Evolutionary conservation across 1,140 invertebrate species (phyloP).

Genomic region (Samia ricini): DNA sequence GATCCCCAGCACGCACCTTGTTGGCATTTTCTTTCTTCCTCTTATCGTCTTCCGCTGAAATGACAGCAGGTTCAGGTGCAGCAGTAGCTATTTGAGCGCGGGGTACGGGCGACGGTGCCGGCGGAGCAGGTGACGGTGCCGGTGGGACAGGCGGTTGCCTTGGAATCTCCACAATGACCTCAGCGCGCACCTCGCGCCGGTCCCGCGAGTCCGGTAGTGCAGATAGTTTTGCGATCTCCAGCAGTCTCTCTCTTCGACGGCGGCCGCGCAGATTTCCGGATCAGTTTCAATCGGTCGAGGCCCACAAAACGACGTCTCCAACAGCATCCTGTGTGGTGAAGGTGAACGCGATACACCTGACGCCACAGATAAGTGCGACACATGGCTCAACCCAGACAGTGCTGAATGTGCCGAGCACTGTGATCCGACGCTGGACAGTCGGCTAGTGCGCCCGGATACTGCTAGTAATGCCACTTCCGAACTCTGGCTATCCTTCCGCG

Average conservation of each 20-base stretch:
- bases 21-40: slow-evolving; percentile 54
- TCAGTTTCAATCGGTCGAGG: slow-evolving; percentile 83
- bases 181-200: slow-evolving; percentile 56
- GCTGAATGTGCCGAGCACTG: slow-evolving; percentile 80
- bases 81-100: not conserved
- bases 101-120: slow-evolving; percentile 3
- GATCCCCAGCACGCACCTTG: slow-evolving; percentile 48
- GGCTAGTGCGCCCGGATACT: slow-evolving; percentile 89
- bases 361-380: slow-evolving; percentile 83
- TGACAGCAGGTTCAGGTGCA: no score
- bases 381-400: slow-evolving; percentile 68
- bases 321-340: slow-evolving; percentile 91
- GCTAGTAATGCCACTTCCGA: slow-evolving; percentile 88
- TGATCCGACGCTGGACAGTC: slow-evolving; percentile 87
- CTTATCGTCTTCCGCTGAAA: slow-evolving; percentile 50
- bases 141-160: not conserved
- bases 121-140: not conserved
- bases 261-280: slow-evolving; percentile 69
- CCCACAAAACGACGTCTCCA: slow-evolving; percentile 94
- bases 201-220: slow-evolving; percentile 72
- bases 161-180: slow-evolving; percentile 53
- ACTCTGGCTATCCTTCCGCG: slow-evolving; percentile 87
- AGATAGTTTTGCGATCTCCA: slow-evolving; percentile 53
- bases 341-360: slow-evolving; percentile 86
- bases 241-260: slow-evolving; percentile 50